Conservation (phyloP, 1,140 invertebrate genomes). For the Macrocentrus cingulum region DNA sequence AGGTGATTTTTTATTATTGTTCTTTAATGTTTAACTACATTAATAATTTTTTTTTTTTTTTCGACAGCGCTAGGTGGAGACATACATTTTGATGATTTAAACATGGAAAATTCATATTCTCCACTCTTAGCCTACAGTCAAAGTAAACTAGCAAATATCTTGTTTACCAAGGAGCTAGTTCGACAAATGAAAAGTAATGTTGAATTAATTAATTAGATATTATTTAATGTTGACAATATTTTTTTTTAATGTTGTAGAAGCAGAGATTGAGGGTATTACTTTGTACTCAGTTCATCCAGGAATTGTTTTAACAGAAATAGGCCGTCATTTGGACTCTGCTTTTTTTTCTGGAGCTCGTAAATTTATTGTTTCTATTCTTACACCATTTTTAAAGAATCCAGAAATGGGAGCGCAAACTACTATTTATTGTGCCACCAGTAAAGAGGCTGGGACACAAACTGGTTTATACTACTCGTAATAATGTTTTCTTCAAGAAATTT, state of each 20-base stretch:
- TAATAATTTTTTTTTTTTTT: neutral
- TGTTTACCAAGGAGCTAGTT: slow-evolving; percentile 71
- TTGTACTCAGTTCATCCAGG: slow-evolving; percentile 74
- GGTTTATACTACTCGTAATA: slow-evolving; percentile 67
- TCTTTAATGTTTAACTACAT: neutral
- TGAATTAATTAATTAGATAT: too few relatives aligned
- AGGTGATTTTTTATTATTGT: slow-evolving; percentile 41
- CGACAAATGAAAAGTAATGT: slow-evolving; percentile 62
- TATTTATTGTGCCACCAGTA: slow-evolving; percentile 75
- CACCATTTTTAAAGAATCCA: slow-evolving; percentile 63
- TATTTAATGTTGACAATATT: too few relatives aligned
- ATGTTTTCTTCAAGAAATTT: neutral
- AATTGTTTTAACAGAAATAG: slow-evolving; percentile 73
- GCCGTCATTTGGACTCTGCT: slow-evolving; percentile 66
- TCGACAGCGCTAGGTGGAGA: slow-evolving; percentile 56
- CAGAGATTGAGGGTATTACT: slow-evolving; percentile 60
- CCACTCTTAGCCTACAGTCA: slow-evolving; percentile 65
- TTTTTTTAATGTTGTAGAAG: slow-evolving; percentile 41
- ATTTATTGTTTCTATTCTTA: slow-evolving; percentile 37
- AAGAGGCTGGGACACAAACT: slow-evolving; percentile 65
- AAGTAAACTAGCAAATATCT: slow-evolving; percentile 75
- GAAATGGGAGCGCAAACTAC: slow-evolving; percentile 78
- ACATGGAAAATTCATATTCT: slow-evolving; percentile 66
- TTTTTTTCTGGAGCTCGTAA: slow-evolving; percentile 49
- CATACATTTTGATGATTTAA: slow-evolving; percentile 73